phyloP scores from a whole-genome alignment of 2,113 vertebrate species.

The Passer domesticus region DNA sequence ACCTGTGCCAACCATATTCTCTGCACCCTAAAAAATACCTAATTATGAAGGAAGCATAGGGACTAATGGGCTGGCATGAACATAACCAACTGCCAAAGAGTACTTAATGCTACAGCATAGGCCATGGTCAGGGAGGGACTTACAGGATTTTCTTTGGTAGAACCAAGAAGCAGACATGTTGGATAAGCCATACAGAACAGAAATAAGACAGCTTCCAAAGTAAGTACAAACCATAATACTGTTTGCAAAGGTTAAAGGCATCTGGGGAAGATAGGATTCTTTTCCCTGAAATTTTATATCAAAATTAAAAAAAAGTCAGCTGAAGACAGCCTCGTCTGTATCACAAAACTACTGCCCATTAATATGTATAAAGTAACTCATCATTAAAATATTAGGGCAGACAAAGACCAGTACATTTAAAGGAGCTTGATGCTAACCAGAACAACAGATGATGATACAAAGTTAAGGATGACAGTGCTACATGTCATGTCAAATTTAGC shows the following conservation, averaged over 20 bases:
- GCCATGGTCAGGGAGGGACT: background rate
- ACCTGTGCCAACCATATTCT: background rate
- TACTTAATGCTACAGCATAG: background rate
- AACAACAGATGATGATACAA: background rate
- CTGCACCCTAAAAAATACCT: background rate
- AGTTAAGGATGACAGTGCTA: conserved; percentile 29
- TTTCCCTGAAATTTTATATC: background rate
- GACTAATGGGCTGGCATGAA: background rate
- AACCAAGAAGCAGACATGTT: background rate
- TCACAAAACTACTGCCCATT: background rate
- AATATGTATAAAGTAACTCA: background rate
- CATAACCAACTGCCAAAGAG: background rate
- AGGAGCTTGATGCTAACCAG: background rate
- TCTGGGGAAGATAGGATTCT: background rate
- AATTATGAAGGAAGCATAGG: background rate
- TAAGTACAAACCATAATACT: background rate
- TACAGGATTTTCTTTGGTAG: background rate
- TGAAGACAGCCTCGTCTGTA: background rate
- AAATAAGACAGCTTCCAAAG: background rate
- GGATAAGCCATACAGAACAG: background rate
- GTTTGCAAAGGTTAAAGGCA: background rate
- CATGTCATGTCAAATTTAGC: conserved; percentile 19
- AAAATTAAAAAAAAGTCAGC: background rate
- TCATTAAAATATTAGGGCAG: background rate
- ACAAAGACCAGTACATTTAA: background rate